Evolutionary conservation across 2,113 vertebrate species (phyloP).

Genomic region (Gobio gobio): DNA sequence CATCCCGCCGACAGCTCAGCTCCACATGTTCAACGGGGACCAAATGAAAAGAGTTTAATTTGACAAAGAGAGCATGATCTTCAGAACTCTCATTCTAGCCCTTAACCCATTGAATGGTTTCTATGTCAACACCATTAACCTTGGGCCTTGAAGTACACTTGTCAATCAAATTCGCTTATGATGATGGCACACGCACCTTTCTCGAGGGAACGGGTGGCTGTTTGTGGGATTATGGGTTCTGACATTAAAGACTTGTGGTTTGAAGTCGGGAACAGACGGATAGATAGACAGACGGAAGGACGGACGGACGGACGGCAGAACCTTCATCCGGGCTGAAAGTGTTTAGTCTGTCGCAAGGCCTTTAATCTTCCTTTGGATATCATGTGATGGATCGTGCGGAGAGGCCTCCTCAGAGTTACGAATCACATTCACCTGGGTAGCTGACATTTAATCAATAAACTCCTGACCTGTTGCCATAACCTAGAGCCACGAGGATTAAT

Average conservation of each 20-base stretch:
- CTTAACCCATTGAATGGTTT: slow-evolving; percentile 30
- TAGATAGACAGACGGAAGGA: background rate
- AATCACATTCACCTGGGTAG: slow-evolving; percentile 77
- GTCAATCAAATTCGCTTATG: slow-evolving; percentile 34
- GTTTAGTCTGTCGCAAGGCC: slow-evolving; percentile 59
- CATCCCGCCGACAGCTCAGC: slow-evolving; percentile 48
- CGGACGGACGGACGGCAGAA: background rate
- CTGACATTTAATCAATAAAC: slow-evolving; percentile 80
- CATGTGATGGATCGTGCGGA: slow-evolving; percentile 69
- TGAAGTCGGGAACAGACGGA: background rate
- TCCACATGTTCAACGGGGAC: slow-evolving; percentile 35
- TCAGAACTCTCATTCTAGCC: slow-evolving; percentile 37
- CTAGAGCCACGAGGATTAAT: slow-evolving; percentile 70
- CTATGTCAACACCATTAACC: slow-evolving; percentile 60
- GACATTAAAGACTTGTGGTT: slow-evolving; percentile 5
- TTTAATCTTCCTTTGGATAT: slow-evolving; percentile 65
- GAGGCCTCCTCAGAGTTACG: slow-evolving; percentile 69
- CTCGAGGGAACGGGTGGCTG: background rate
- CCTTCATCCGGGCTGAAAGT: slow-evolving; percentile 33
- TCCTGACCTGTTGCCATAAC: slow-evolving; percentile 78
- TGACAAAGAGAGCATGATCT: slow-evolving; percentile 46
- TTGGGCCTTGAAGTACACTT: slow-evolving; percentile 47
- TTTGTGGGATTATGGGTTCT: background rate
- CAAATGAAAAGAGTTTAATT: slow-evolving; percentile 30
- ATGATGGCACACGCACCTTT: slow-evolving; percentile 15